phyloP scores from a whole-genome alignment of 2,888 invertebrate species.

The Bruchidius siliquastri region DNA sequence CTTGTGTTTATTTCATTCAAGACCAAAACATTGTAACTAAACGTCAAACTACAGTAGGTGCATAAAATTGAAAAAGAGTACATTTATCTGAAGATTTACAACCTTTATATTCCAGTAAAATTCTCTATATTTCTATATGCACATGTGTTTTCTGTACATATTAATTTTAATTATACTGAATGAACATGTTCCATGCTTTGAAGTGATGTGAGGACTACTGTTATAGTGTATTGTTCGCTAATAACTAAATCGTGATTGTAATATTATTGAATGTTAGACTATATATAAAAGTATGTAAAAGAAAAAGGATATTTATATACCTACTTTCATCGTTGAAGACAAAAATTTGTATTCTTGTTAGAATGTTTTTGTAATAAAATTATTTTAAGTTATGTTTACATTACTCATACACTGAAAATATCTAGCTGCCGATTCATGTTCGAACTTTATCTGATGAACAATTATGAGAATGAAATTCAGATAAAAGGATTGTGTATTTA shows the following conservation, averaged over 20 bases:
- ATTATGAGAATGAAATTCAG: no score
- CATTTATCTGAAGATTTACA: no score
- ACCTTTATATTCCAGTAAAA: not conserved
- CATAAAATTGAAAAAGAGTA: no score
- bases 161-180: not conserved
- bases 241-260: slow-evolving; percentile 8
- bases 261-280: slow-evolving; percentile 7
- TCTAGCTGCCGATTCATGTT: no score
- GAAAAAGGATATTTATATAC: slow-evolving; percentile 22
- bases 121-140: not conserved
- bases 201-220: not conserved
- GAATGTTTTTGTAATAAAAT: slow-evolving; percentile 26
- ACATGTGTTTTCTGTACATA: not conserved
- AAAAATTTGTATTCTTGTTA: slow-evolving; percentile 27
- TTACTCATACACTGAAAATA: no score
- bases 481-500: no score
- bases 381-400: slow-evolving; percentile 15
- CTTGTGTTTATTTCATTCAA: no score
- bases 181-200: not conserved
- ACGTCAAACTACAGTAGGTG: no score
- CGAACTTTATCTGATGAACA: no score
- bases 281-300: slow-evolving; percentile 14
- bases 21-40: no score
- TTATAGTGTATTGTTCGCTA: not conserved
- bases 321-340: slow-evolving; percentile 17